Evolutionary conservation across 2,888 invertebrate genomes (phyloP).

Genomic region (Drosophila buzzatii): DNA sequence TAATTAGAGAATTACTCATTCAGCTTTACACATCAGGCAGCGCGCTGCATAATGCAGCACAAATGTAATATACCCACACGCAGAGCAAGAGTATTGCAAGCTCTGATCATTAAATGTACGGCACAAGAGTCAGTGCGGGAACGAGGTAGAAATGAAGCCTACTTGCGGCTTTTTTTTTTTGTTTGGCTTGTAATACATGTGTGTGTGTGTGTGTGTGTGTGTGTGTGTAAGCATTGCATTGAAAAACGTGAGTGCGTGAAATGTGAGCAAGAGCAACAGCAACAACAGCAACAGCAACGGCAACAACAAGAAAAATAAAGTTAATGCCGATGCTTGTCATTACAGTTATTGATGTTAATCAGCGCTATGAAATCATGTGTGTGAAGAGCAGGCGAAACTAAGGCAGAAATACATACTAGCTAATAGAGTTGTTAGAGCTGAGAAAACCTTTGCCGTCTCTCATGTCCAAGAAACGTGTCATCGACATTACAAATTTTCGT

Average conservation of each 20-base stretch:
- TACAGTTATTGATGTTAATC: constrained; percentile 59
- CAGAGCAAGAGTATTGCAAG: not conserved
- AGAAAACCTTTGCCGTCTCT: constrained; percentile 5
- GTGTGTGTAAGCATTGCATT: constrained; percentile 63
- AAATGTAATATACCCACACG: not conserved
- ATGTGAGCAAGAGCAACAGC: constrained; percentile 50
- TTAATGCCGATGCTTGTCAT: constrained; percentile 34
- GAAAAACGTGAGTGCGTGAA: constrained; percentile 78
- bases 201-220: not conserved
- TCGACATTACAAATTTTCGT: not conserved
- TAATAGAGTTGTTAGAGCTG: not conserved
- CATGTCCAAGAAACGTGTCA: not conserved
- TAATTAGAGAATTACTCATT: not conserved
- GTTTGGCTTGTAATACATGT: constrained; percentile 9
- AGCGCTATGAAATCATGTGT: constrained; percentile 38
- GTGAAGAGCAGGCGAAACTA: not conserved
- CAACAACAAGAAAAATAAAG: constrained; percentile 4
- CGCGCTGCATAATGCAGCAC: too few species aligned
- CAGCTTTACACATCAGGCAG: too few species aligned
- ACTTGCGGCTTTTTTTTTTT: constrained; percentile 32
- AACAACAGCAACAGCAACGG: not conserved
- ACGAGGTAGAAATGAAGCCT: not conserved
- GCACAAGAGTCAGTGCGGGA: not conserved
- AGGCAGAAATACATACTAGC: not conserved
- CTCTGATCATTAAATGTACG: constrained; percentile 45